Evolutionary conservation across 2,888 invertebrate species (phyloP), one percentile per base, ranked within the genome.

Genomic region (Iphiclides podalirius): DNA sequence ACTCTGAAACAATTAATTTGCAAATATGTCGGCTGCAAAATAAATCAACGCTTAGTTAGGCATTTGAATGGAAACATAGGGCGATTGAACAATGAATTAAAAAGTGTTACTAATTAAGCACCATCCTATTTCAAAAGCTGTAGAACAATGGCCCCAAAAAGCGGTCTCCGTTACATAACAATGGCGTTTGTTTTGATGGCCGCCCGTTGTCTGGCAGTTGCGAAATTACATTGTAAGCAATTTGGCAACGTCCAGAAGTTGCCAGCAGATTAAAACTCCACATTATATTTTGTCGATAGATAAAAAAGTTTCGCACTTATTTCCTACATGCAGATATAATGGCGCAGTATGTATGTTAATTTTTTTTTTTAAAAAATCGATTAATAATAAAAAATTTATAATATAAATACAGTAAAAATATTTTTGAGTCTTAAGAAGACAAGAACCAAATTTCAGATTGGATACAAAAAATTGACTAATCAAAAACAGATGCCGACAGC

Each of bases 211-310:
- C 50, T 43, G 45, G 20, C 34, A 51, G 42, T 55, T 50, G 49
- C 54, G 46, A 56, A 58, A 57, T 47, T 38, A 35, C 55, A 57
- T 55, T 57, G 55, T 58, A 46, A 46, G 47, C 35, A 28, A 45
- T 60, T 54, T 54, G 33, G 58, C 57, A 60, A 60, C 51, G 48
- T 54, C 53, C 52, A 39, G 11, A 35, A 45, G 20, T 45, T 50
- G 40, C 44, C 35, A 36, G 39, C 35, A 23, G 16, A 26, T 39
- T 11, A n/a, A 33, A 23, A 16, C 23, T 40, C n/a, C n/a, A n/a
- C n/a, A 3, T 20, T 20, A 20, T 4, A 20, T 20, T 20, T 20
- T 20, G 3, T 6, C 20, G 20, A 20, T 6, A 6, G 20, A 20
- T 20, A 20, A 20, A 20, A 4, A 20, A 4, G 20, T 4, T 20